phyloP scores from a whole-genome alignment of 2,888 invertebrate genomes.

The Eustalomyia histrio region DNA sequence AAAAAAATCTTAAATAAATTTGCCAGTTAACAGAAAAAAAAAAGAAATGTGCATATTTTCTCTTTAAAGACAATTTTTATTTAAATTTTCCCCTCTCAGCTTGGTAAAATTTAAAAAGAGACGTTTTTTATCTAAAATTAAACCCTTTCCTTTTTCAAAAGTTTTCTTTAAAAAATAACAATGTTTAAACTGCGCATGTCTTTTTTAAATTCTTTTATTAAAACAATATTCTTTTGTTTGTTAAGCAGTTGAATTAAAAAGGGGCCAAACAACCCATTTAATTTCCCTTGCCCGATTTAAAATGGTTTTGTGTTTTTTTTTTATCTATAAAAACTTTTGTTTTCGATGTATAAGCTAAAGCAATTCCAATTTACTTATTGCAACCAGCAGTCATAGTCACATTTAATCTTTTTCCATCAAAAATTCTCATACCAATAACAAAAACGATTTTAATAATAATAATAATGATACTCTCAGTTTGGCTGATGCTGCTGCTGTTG shows the following conservation, averaged over 20 bases:
- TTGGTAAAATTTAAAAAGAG: no score
- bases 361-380: neutral
- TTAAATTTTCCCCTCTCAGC: no score
- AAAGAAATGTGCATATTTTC: no score
- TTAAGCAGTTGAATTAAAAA: neutral
- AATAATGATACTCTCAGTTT: neutral
- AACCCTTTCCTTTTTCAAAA: neutral
- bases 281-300: constrained; percentile 16
- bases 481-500: constrained; percentile 19
- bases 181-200: constrained; percentile 39
- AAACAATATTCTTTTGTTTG: constrained; percentile 17
- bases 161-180: constrained; percentile 39
- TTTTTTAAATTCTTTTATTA: constrained; percentile 8
- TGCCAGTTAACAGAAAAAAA: no score
- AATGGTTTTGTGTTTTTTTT: no score
- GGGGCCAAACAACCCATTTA: constrained; percentile 18
- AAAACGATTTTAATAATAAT: neutral
- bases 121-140: neutral
- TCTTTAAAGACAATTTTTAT: no score
- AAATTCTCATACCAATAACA: no score
- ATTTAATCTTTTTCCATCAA: neutral
- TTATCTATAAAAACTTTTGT: constrained; percentile 47
- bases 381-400: neutral
- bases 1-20: no score
- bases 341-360: constrained; percentile 40